Evolutionary conservation across 2,797 vertebrate genomes (phyloP).

Genomic region (Triplophysa bombifrons): DNA sequence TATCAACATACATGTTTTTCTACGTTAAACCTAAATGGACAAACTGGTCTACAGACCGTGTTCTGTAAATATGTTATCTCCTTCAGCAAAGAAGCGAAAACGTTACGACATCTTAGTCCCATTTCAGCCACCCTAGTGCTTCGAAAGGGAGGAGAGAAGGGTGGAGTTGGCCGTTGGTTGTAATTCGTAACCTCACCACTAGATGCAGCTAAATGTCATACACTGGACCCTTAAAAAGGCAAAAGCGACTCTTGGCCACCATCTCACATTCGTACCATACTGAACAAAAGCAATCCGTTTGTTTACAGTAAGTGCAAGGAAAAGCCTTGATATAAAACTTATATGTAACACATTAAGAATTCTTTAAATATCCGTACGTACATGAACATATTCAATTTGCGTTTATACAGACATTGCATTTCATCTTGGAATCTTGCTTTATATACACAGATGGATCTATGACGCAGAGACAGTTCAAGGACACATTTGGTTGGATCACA

Average conservation of each 20-base stretch:
- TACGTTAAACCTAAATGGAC: no score
- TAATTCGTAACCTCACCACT: no score
- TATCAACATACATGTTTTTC: no score
- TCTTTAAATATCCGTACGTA: slow-evolving; percentile 2
- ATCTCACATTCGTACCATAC: slow-evolving; percentile 79
- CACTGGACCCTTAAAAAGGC: neutral
- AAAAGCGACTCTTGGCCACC: slow-evolving; percentile 59
- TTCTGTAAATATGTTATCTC: no score
- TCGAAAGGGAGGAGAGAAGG: no score
- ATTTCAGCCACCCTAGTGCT: no score
- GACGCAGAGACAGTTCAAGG: slow-evolving; percentile 74
- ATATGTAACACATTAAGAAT: slow-evolving; percentile 61
- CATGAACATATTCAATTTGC: slow-evolving; percentile 3
- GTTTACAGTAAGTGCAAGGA: slow-evolving; percentile 90
- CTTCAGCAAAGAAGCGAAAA: no score
- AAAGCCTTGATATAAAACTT: slow-evolving; percentile 87
- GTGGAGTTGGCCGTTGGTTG: no score
- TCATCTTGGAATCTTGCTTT: slow-evolving; percentile 65
- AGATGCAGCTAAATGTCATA: no score
- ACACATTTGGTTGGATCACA: slow-evolving; percentile 79
- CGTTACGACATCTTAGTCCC: no score
- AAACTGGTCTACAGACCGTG: no score
- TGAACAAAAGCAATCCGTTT: slow-evolving; percentile 80
- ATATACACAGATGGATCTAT: slow-evolving; percentile 85
- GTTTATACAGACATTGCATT: slow-evolving; percentile 75